Evolutionary conservation across 1,140 invertebrate species (phyloP).

Genomic region (Sweltsa coloradensis): DNA sequence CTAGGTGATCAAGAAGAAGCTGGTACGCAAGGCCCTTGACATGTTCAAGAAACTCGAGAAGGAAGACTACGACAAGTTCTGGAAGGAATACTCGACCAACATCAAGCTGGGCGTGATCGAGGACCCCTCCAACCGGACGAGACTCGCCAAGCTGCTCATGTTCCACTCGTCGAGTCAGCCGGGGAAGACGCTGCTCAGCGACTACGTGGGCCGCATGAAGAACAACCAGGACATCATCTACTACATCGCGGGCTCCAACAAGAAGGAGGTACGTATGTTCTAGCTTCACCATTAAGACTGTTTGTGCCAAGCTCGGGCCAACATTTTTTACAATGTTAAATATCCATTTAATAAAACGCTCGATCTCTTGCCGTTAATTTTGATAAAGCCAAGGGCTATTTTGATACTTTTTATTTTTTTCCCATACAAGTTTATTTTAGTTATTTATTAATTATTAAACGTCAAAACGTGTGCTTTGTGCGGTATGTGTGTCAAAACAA

Average conservation of each 20-base stretch:
- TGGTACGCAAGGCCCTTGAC: constrained; percentile 92
- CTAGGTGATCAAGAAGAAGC: constrained; percentile 91
- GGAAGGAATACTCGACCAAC: constrained; percentile 99
- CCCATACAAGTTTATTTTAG: too few relatives aligned
- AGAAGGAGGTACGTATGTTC: constrained; percentile 74
- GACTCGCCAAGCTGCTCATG: constrained; percentile 85
- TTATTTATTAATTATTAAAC: too few relatives aligned
- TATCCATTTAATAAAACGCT: too few relatives aligned
- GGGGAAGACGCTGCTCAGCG: constrained; percentile 58
- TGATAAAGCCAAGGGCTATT: too few relatives aligned
- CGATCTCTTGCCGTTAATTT: too few relatives aligned
- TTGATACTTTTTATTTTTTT: too few relatives aligned
- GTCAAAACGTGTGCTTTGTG: too few relatives aligned
- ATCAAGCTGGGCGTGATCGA: constrained; percentile 97
- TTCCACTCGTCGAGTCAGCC: constrained; percentile 74
- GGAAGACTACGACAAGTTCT: constrained; percentile 88
- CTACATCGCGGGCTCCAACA: constrained; percentile 85
- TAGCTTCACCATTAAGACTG: background rate
- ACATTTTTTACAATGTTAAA: too few relatives aligned
- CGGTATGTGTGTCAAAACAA: too few relatives aligned
- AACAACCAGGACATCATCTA: constrained; percentile 94
- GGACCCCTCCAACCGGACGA: constrained; percentile 89
- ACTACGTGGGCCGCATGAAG: constrained; percentile 95
- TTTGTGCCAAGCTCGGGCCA: too few relatives aligned
- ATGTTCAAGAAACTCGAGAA: constrained; percentile 96